Evolutionary conservation across 2,797 vertebrate genomes (phyloP).

Genomic region (Diplodus puntazzo): DNA sequence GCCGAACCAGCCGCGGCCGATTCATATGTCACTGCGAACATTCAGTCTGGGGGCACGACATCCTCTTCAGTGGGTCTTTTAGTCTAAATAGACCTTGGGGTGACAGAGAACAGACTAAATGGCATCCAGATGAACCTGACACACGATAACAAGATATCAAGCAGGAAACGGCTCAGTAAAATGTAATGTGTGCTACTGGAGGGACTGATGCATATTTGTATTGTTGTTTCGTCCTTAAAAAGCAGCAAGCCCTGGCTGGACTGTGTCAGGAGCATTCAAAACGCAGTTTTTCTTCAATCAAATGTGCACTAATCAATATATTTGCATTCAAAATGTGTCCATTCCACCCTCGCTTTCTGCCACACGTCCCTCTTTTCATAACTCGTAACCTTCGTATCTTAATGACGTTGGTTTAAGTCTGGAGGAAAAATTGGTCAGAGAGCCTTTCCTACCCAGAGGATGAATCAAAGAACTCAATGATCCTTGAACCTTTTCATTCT

Average conservation of each 20-base stretch:
- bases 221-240: conserved; percentile 8
- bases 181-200: neutral
- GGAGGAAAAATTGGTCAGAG: too few species aligned
- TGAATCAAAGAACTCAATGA: neutral
- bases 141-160: conserved; percentile 33
- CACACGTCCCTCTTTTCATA: too few species aligned
- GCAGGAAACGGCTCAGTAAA: neutral
- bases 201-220: neutral
- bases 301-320: neutral
- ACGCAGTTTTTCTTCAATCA: neutral
- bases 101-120: conserved; percentile 33
- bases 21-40: neutral
- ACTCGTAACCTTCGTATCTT: too few species aligned
- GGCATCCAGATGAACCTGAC: conserved; percentile 9
- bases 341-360: too few species aligned
- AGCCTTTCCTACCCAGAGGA: neutral
- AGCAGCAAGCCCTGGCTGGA: neutral
- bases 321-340: too few species aligned
- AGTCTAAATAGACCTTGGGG: conserved; percentile 56
- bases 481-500: neutral
- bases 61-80: conserved; percentile 14
- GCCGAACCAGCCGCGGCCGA: conserved; percentile 3
- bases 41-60: conserved; percentile 14
- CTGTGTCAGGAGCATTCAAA: neutral
- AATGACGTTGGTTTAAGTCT: too few species aligned